Evolutionary conservation across 2,113 vertebrate genomes (phyloP).

Genomic region (Melospiza georgiana): DNA sequence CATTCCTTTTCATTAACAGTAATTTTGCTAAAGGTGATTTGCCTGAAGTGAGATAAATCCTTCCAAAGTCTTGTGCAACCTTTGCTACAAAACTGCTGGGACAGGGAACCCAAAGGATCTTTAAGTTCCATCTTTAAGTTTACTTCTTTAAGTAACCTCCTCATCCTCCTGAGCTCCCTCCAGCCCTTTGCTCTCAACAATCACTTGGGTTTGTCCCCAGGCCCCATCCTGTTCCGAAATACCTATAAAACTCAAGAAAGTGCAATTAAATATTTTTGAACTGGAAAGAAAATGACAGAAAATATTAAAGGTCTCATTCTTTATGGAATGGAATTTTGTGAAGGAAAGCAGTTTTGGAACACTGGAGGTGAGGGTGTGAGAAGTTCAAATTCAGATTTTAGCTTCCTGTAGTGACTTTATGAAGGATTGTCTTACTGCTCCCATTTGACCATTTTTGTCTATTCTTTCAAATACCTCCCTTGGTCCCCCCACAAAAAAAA

Average conservation of each 20-base stretch:
- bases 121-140: not conserved
- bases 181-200: not conserved
- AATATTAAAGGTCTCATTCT: not conserved
- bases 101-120: not conserved
- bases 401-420: not conserved
- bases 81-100: not conserved
- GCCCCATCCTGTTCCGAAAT: not conserved
- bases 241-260: not conserved
- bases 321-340: not conserved
- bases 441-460: not conserved
- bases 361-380: not conserved
- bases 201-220: not conserved
- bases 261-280: not conserved
- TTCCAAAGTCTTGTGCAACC: not conserved
- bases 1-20: not conserved
- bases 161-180: not conserved
- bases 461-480: not conserved
- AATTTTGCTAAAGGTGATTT: not conserved
- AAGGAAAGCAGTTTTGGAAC: not conserved
- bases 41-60: not conserved
- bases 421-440: not conserved
- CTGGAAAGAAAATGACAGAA: not conserved
- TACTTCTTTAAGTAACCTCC: not conserved
- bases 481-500: not conserved
- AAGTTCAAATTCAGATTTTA: not conserved